Conservation (phyloP, 1,140 invertebrate species). For the Drosophila ogumai region DNA sequence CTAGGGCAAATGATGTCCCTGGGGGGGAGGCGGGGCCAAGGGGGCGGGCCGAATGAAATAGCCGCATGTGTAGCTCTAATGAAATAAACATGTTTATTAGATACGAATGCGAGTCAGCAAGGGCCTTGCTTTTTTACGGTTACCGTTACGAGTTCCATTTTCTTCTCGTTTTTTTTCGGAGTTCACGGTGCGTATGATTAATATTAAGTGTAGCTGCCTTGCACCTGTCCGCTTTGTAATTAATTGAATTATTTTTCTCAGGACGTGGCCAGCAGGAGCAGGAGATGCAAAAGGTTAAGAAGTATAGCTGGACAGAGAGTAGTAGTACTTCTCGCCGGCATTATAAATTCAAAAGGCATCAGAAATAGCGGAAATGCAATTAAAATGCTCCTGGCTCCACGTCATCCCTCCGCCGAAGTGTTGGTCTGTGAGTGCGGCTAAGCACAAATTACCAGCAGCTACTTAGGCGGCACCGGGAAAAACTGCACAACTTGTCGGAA, state of each 20-base stretch:
- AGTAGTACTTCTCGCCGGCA: constrained; percentile 27
- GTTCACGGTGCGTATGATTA: constrained; percentile 71
- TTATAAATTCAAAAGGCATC: constrained; percentile 80
- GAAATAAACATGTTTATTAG: constrained; percentile 83
- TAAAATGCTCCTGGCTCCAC: constrained; percentile 60
- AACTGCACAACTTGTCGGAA: constrained; percentile 22
- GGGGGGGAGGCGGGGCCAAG: constrained; percentile 27
- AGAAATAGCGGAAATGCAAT: constrained; percentile 82
- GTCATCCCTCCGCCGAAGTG: constrained; percentile 32
- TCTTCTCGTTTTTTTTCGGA: constrained; percentile 5
- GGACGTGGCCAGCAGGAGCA: constrained; percentile 49
- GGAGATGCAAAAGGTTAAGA: constrained; percentile 16
- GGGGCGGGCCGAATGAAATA: constrained; percentile 34
- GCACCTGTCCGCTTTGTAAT: constrained; percentile 79
- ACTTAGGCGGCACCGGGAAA: constrained; percentile 54
- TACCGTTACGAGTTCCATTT: constrained; percentile 1
- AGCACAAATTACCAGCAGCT: constrained; percentile 81
- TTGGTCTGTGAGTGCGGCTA: constrained; percentile 74
- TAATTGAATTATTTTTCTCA: constrained; percentile 82
- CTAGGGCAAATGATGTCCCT: constrained; percentile 72
- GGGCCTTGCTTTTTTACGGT: constrained; percentile 23
- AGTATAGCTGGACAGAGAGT: not conserved
- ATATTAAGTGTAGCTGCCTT: constrained; percentile 68
- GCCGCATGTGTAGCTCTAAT: constrained; percentile 75
- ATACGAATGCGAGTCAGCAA: constrained; percentile 67